Evolutionary conservation across 2,113 vertebrate genomes (phyloP), one percentile per base, ranked within the genome.

Genomic region (Aphyosemion australe): DNA sequence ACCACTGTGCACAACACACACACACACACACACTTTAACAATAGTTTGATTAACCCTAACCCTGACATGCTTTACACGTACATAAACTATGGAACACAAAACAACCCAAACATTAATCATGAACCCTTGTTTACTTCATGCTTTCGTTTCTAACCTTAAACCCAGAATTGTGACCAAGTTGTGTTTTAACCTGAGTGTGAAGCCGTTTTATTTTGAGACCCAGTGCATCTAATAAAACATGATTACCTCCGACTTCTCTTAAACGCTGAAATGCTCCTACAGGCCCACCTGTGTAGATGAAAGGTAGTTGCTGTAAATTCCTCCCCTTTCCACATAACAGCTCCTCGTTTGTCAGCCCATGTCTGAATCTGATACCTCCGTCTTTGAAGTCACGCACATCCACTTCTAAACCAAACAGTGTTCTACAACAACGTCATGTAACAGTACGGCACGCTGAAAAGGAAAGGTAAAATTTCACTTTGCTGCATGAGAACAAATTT

Each of bases 201-300:
- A 65, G 41, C 19, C 26, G 32, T 18, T 16, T 26, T 6, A 5
- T 34, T 65, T 53, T 32, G 51, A 34, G 15, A 18, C 21, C 39
- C 10, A 20, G 18, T 31, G 12, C 12, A 32, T 9, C 45, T 12
- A 45, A 12, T 45, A 32, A 46, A 34, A 53, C 39, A 18, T 8
- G 16, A 18, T 19, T 54, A 32, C n/a, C 55, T 43, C 31, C 53
- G 5, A 48, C 31, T 26, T 46, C 34, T 21, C 14, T 59, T 21
- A 69, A 37, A 53, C 42, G 46, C 63, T 37, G 18, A 37, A 58
- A 45, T 6, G 19, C 13, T 49, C 61, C 55, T 67, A 70, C 48
- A 51, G 69, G 93, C 84, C 92, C 93, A 92, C 92, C 92, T 90
- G 87, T 89, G 84, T 78, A 92, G 93, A 93, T 93, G 83, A 93